Evolutionary conservation across 2,888 invertebrate species (phyloP).

Genomic region (Mellilla xanthometata): DNA sequence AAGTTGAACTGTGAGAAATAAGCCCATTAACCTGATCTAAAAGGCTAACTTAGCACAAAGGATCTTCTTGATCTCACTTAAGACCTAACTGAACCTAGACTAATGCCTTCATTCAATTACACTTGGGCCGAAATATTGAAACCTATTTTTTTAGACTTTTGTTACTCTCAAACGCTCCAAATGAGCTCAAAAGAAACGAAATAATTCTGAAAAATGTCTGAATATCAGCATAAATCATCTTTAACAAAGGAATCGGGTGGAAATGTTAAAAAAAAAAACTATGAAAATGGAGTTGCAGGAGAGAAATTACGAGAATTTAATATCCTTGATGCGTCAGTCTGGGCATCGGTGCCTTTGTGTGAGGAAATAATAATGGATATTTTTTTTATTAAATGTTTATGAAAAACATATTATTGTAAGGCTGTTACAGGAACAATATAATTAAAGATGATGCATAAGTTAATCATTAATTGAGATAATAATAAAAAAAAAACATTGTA

Average conservation of each 20-base stretch:
- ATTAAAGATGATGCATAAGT: too few relatives aligned
- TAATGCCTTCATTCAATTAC: constrained; percentile 14
- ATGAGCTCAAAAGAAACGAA: constrained; percentile 39
- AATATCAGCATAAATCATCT: constrained; percentile 53
- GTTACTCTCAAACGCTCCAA: constrained; percentile 25
- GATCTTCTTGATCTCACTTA: too few relatives aligned
- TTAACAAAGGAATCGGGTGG: constrained; percentile 46
- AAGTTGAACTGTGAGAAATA: too few relatives aligned
- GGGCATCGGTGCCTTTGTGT: constrained; percentile 2
- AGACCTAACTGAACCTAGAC: not conserved
- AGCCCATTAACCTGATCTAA: too few relatives aligned
- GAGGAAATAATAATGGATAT: not conserved
- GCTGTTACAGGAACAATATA: too few relatives aligned
- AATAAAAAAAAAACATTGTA: too few relatives aligned
- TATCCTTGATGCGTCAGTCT: constrained; percentile 16
- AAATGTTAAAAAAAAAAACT: constrained; percentile 23
- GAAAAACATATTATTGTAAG: too few relatives aligned
- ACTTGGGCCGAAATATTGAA: constrained; percentile 28
- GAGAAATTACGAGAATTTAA: constrained; percentile 20
- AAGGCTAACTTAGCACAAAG: too few relatives aligned
- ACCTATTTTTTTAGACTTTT: constrained; percentile 23
- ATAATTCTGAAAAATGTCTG: constrained; percentile 48
- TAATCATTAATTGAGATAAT: too few relatives aligned
- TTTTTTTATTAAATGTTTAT: too few relatives aligned
- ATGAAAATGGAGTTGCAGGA: constrained; percentile 18